Conservation (phyloP, 1,140 invertebrate genomes). For the Drosophila micromelanica region DNA sequence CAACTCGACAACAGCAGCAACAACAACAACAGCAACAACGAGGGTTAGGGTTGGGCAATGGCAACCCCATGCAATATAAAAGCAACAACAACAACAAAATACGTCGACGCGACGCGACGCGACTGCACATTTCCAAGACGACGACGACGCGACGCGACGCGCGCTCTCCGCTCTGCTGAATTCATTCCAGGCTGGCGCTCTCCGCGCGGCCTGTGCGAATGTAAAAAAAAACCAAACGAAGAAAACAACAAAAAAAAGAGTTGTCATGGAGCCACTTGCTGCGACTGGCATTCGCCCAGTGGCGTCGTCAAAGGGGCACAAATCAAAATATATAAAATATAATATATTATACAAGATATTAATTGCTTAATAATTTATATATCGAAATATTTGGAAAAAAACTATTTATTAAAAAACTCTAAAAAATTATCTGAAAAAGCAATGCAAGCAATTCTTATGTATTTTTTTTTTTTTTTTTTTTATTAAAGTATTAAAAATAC, state of each 20-base stretch:
- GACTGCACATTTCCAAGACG: constrained; percentile 46
- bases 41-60: constrained; percentile 2
- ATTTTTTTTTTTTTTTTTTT: too few species aligned
- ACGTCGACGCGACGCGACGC: constrained; percentile 25
- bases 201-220: constrained; percentile 26
- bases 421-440: too few species aligned
- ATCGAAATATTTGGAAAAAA: too few species aligned
- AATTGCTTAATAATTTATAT: too few species aligned
- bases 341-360: too few species aligned
- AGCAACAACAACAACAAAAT: constrained; percentile 12
- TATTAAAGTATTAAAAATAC: too few species aligned
- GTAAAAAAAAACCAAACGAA: constrained; percentile 17
- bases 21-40: constrained; percentile 39
- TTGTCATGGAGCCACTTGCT: constrained; percentile 61
- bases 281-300: constrained; percentile 4
- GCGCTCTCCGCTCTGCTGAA: constrained; percentile 34
- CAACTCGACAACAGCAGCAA: constrained; percentile 52
- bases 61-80: constrained; percentile 25
- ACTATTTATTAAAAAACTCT: too few species aligned
- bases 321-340: too few species aligned
- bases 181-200: constrained; percentile 42
- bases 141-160: constrained; percentile 13
- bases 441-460: too few species aligned
- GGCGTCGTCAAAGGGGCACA: background rate
- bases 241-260: constrained; percentile 49